These are phyloP conservation scores for Tragelaphus imberbis DNA, from an alignment of 2,113 vertebrate species.

Conservation along the genomic window DNA sequence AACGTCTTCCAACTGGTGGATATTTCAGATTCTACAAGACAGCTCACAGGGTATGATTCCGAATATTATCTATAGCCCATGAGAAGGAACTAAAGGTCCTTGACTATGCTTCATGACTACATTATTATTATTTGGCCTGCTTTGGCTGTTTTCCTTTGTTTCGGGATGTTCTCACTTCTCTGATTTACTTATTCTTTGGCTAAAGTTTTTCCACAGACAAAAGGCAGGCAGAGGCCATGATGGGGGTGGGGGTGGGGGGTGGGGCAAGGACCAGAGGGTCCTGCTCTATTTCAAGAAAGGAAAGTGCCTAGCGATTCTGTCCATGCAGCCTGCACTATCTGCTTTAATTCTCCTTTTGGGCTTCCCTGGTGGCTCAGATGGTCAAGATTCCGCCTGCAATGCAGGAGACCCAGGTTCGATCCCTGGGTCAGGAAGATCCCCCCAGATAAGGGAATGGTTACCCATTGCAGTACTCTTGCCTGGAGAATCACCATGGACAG, in stretches of 20 bases:
- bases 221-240: background rate
- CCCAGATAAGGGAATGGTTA: background rate
- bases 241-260: rapidly evolving
- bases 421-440: background rate
- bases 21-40: background rate
- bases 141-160: background rate
- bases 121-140: background rate
- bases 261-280: background rate
- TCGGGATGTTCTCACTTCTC: background rate
- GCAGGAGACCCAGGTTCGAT: background rate
- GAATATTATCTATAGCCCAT: background rate
- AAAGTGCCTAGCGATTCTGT: background rate
- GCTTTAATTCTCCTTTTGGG: background rate
- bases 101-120: background rate
- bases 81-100: background rate
- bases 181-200: background rate
- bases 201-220: background rate
- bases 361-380: background rate
- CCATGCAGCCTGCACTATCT: background rate
- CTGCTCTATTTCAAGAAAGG: background rate
- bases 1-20: background rate
- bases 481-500: background rate
- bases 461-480: background rate
- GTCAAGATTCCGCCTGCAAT: background rate
- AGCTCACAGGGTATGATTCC: background rate